Evolutionary conservation across 2,113 vertebrate species (phyloP), one percentile per base, ranked within the genome.

Genomic region (Odontesthes bonariensis): DNA sequence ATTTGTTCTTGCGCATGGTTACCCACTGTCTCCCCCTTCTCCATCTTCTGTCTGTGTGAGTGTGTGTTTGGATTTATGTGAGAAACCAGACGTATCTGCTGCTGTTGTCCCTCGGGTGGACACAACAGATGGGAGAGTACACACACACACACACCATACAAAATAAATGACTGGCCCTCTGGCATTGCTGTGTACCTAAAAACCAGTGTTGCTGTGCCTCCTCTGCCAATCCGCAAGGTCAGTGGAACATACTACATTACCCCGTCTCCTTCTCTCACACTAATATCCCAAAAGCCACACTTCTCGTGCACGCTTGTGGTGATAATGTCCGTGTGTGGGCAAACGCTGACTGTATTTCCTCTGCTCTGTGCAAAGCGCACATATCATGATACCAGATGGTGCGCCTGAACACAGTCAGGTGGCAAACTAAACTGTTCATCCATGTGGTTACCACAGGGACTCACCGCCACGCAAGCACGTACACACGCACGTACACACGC

Each of bases 221-320:
- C 60, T 71, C 67, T 75, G 66, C 59, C 57, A 77, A 53, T 83
- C 79, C 76, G 56, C 79, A 83, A 85, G 87, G 82, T 89, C 77
- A 81, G 16, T 51, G 49, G 61, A 82, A 65, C 75, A 84, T 56
- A 64, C 42, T 42, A 44, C 56, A 66, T 72, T 68, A 72, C 38
- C 69, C 27, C 51, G 42, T 10, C 38, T 47, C 35, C 74, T 38
- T 49, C 46, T 10, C n/a, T 66, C 22, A 12, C 8, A 22, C 27
- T 23, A 57, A 58, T 17, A 38, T 57, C 70, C 22, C 17, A 33
- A 20, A 42, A 59, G 33, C n/a, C 16, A 35, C n/a, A 44, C 17
- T 40, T 32, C 42, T 33, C 16, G 33, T 52, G 35, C 49, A 56
- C 33, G 58, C 46, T 22, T 63, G 47, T 58, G 32, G 46, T 27